These are phyloP conservation scores for Macrosiphum euphorbiae DNA, from an alignment of 2,888 invertebrate species.

Conservation along the genomic window DNA sequence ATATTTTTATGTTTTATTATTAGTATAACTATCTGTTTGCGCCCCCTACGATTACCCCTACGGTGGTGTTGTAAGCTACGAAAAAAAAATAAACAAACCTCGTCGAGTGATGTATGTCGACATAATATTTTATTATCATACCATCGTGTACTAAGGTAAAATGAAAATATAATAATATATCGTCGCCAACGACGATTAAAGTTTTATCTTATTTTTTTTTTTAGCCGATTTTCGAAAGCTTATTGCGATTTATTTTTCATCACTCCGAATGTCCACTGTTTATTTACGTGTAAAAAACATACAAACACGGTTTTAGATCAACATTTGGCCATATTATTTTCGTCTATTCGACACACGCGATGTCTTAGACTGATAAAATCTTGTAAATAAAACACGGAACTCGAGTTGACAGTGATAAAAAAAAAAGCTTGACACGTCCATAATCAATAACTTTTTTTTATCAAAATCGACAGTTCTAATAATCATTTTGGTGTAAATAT, in stretches of 20 bases:
- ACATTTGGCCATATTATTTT: background rate
- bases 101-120: background rate
- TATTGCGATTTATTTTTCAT: background rate
- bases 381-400: background rate
- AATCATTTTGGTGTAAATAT: background rate
- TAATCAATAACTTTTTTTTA: background rate
- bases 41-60: background rate
- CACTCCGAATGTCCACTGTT: no score
- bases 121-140: background rate
- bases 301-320: background rate
- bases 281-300: background rate
- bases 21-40: background rate
- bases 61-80: background rate
- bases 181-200: background rate
- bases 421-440: background rate
- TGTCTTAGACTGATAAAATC: background rate
- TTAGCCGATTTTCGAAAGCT: background rate
- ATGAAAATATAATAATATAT: background rate
- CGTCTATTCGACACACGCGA: background rate
- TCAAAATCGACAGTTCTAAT: background rate
- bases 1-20: background rate
- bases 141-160: background rate
- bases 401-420: background rate
- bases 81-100: background rate
- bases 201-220: background rate